Base-by-base conservation (phyloP, 1,140 invertebrate species). In the Euborellia annulipes region DNA sequence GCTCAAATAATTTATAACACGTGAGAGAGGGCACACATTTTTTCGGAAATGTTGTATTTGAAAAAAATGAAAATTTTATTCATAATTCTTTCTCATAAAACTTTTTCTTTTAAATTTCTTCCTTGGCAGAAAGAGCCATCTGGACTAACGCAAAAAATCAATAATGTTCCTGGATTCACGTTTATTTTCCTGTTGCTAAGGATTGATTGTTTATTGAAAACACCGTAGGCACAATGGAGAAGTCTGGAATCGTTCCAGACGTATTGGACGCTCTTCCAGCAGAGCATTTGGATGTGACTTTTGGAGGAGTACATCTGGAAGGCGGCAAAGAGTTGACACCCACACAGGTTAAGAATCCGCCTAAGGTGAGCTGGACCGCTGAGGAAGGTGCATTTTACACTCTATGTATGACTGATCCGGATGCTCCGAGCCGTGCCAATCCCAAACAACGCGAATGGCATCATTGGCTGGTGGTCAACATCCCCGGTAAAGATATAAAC, bases 401-500 rank as follows among this genome's bases (percentile, higher is more conserved):
- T 23, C 60, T 80, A 0, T 64, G 72, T 18, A 67, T 76, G 68
- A 70, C 47, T 44, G 47, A 48, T 30, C 47, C 47, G 6, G 47
- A 48, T 44, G 47, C 47, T 19, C 47, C 47, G 11, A 48, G 41
- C 19, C 47, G 47, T 14, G 38, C 34, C 16, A 36, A 48, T 30
- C 69, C 69, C 3, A 66, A 60, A 45, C 68, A 60, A 45, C 51
- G 69, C 11, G 71, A 73, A 54, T 70, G 62, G 60, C 64, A 66
- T 47, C 71, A 73, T 53, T 73, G 72, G 72, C 54, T 75, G 11
- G 65, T 77, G 20, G 66, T 65, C 16, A 76, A 76, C 46, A 71
- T 76, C 46, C 70, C 70, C n/a, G 69, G 65, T 19, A 56, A 58
- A 45, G 60, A 70, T 36, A 51, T 77, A 8, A 38, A 27, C 3